Evolutionary conservation across 2,888 invertebrate species (phyloP).

Genomic region (Melanotus villosus): DNA sequence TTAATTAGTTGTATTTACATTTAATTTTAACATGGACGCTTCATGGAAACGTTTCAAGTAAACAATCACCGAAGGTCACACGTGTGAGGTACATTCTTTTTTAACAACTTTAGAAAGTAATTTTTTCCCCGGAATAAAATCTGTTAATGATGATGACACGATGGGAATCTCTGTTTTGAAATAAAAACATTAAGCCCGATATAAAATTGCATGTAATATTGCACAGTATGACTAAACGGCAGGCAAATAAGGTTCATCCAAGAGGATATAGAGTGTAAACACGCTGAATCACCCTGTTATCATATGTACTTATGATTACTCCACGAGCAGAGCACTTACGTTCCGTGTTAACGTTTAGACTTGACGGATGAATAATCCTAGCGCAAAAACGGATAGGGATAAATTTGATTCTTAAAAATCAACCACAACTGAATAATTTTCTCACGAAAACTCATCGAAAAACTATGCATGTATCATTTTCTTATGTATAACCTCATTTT

Average conservation of each 20-base stretch:
- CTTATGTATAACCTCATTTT: background rate
- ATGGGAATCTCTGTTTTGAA: slow-evolving; percentile 14
- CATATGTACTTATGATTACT: slow-evolving; percentile 32
- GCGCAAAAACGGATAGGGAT: slow-evolving; percentile 8
- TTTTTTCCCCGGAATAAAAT: no score
- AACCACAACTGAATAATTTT: slow-evolving; percentile 22
- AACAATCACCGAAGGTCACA: no score
- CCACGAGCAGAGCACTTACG: slow-evolving; percentile 11
- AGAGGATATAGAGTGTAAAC: slow-evolving; percentile 33
- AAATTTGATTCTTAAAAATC: slow-evolving; percentile 16
- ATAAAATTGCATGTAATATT: slow-evolving; percentile 10
- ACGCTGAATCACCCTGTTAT: slow-evolving; percentile 39
- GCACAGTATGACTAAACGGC: slow-evolving; percentile 14
- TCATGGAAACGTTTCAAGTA: no score
- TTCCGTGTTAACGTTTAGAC: background rate
- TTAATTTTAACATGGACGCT: no score
- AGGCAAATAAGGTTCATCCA: slow-evolving; percentile 23
- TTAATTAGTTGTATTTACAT: no score
- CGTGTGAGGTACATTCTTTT: no score
- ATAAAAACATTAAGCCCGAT: background rate
- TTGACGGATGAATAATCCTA: slow-evolving; percentile 19
- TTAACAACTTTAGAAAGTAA: no score
- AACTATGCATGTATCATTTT: slow-evolving; percentile 10
- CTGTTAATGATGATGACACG: slow-evolving; percentile 10
- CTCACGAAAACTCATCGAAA: slow-evolving; percentile 14